phyloP scores from a whole-genome alignment of 2,888 invertebrate genomes.

The Xylophagus ater region DNA sequence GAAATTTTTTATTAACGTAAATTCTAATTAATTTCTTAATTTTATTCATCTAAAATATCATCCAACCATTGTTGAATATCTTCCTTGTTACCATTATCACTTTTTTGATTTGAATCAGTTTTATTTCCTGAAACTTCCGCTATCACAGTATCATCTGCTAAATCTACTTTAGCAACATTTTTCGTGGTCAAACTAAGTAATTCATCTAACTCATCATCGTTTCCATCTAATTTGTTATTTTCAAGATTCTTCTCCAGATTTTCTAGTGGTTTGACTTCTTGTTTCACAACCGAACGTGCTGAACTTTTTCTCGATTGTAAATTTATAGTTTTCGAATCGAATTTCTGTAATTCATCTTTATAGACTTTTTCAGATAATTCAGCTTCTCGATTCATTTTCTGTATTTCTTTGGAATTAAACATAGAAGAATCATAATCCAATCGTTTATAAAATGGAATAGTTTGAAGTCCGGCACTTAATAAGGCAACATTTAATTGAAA shows the following conservation, averaged over 20 bases:
- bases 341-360: slow-evolving; percentile 25
- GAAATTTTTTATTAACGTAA: too few relatives aligned
- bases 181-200: slow-evolving; percentile 27
- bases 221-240: slow-evolving; percentile 2
- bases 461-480: slow-evolving; percentile 36
- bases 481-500: slow-evolving; percentile 39
- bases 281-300: too few relatives aligned
- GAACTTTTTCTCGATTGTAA: neutral
- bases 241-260: neutral
- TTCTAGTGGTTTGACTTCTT: slow-evolving; percentile 7
- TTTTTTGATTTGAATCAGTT: slow-evolving; percentile 8
- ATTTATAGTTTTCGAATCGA: slow-evolving; percentile 14
- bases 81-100: slow-evolving; percentile 21
- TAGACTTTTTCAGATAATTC: slow-evolving; percentile 29
- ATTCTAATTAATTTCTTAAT: too few relatives aligned
- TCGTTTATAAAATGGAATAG: slow-evolving; percentile 41
- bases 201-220: slow-evolving; percentile 32
- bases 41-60: slow-evolving; percentile 22
- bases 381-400: slow-evolving; percentile 28
- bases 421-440: slow-evolving; percentile 33
- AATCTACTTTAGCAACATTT: slow-evolving; percentile 17
- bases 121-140: slow-evolving; percentile 5
- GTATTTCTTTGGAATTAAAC: slow-evolving; percentile 35
- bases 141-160: neutral
- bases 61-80: slow-evolving; percentile 38